Base-by-base conservation (phyloP, 2,888 invertebrate genomes). In the Mantis religiosa region DNA sequence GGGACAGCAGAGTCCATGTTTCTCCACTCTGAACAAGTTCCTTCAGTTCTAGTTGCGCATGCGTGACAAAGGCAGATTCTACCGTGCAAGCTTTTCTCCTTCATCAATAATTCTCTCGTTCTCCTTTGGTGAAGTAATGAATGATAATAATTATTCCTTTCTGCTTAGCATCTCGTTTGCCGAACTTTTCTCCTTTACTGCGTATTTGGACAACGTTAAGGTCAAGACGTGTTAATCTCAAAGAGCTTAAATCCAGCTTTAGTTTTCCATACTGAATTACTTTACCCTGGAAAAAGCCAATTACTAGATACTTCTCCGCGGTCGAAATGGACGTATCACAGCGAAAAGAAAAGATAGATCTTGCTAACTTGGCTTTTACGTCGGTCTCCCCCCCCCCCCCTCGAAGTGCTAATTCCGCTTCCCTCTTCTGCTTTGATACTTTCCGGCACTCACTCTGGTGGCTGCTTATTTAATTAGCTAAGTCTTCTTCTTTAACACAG, bases 391-490 rank as follows among this genome's bases (percentile, higher is more conserved):
- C 54, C 6, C 25, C 25, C 25, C 20, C 54, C 6, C 0, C 25
- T 71, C 54, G 20, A 71, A 71, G 54, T 71, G 54, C 54, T 71
- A 71, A 71, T 71, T 71, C 54, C 25, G 54, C 54, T 71, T 71
- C 54, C 15, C 54, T 41, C 41, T 20, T 6, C 15, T 71, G 54
- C 54, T 71, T 71, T 71, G 54, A 71, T 71, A 71, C 54, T 71
- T 71, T 71, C 54, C 54, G 54, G 54, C 54, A 71, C 54, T 71
- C 54, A 71, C 54, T 71, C 54, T 71, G 54, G 54, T 71, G 54
- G 54, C 30, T 28, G 87, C 12, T 87, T 87, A 87, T 87, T 87
- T 87, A 87, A 87, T 87, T 87, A 87, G 34, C n/a, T 87, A 87
- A 87, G 86, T 86, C 86, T 86, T 71, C 6, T 27, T 28, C 81